Base-by-base conservation (phyloP, 1,140 invertebrate species). In the Agrypnia vestita region DNA sequence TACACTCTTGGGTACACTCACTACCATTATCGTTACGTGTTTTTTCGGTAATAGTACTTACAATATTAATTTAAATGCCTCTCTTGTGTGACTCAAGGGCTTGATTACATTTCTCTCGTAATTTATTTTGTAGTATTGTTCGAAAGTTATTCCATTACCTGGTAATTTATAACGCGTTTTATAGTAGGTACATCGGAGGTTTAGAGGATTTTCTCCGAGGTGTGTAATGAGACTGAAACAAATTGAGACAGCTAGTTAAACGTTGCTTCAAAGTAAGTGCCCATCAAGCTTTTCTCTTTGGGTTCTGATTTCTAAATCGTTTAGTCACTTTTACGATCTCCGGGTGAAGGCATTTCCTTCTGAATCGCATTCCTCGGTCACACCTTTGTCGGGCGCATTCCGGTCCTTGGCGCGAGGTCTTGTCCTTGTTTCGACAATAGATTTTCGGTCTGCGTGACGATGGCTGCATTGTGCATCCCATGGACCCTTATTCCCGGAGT, bases 321-420 rank as follows among this genome's bases (percentile, higher is more conserved):
- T 64, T 7, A 59, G 17, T 59, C 55, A 59, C 15, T 6, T 7
- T 19, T 15, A 59, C 15, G 55, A 43, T 44, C 19, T 25, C 35
- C 13, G 19, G 61, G 35, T 15, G 25, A 64, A 64, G 19, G 61
- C 19, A 44, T 64, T 64, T 64, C 61, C 61, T 64, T 43, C 10
- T 64, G 61, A 64, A 64, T 64, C 25, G 25, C 61, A 64, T 64
- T 64, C 61, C 61, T 64, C 25, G 13, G 61, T 64, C 35, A 13
- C 35, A 12, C 61, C 61, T 64, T 64, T 64, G 19, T 25, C 35
- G 19, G 10, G 61, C n/a, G 61, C 61, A 64, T 64, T 64, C 61
- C 35, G 12, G 8, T 12, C 12, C 59, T 62, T 4, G 9, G 10
- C 59, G 25, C 25, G 25, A 64, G 61, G 35, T 25, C 61, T 64